Evolutionary conservation across 1,140 invertebrate species (phyloP).

Genomic region (Proales similis): DNA sequence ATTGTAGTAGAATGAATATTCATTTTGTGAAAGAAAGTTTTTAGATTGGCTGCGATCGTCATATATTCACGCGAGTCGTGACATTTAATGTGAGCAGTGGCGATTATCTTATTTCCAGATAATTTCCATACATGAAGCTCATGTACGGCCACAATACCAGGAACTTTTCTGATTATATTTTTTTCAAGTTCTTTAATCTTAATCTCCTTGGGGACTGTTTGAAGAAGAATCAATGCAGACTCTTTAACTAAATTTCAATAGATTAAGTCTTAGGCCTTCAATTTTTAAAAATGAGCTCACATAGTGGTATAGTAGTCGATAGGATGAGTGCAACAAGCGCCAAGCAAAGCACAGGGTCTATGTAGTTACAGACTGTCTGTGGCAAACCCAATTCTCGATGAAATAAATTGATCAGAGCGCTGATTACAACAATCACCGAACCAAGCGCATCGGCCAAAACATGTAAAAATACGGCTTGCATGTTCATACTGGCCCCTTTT

Average conservation of each 20-base stretch:
- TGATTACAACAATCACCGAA: conserved; percentile 85
- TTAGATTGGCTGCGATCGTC: conserved; percentile 53
- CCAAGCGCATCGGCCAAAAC: conserved; percentile 86
- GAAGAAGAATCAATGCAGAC: conserved; percentile 57
- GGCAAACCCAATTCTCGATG: conserved; percentile 74
- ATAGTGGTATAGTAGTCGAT: conserved; percentile 55
- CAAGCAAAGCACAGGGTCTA: conserved; percentile 51
- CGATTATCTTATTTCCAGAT: conserved; percentile 57
- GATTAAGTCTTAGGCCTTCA: conserved; percentile 55
- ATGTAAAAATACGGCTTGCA: conserved; percentile 93
- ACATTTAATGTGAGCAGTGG: conserved; percentile 58
- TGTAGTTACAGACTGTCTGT: conserved; percentile 3
- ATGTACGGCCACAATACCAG: conserved; percentile 53
- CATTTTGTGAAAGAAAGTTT: conserved; percentile 57
- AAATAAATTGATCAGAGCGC: conserved; percentile 75
- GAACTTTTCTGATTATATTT: conserved; percentile 51
- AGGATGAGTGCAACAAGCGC: conserved; percentile 57
- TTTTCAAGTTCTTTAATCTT: conserved; percentile 53
- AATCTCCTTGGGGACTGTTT: conserved; percentile 58
- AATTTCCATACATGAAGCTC: conserved; percentile 61
- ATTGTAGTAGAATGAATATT: conserved; percentile 60
- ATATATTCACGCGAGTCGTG: conserved; percentile 56
- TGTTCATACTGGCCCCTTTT: conserved; percentile 61
- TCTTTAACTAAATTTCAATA: conserved; percentile 51
- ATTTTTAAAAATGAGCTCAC: conserved; percentile 47